Evolutionary conservation across 2,888 invertebrate genomes (phyloP).

Genomic region (Trissonchulus latispiculum): DNA sequence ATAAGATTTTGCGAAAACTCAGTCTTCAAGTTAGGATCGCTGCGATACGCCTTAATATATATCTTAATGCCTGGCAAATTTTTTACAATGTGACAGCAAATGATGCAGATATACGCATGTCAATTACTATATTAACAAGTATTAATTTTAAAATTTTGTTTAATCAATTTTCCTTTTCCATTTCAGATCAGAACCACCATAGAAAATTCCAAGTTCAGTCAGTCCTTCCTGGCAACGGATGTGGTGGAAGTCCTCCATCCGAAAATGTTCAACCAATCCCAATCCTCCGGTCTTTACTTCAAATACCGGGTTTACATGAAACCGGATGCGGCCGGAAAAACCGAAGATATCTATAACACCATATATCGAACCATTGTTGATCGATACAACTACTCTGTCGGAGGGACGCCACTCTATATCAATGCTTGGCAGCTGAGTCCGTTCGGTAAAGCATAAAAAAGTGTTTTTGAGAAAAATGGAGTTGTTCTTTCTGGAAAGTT

Average conservation of each 20-base stretch:
- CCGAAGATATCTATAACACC: constrained; percentile 36
- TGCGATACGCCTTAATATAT: no score
- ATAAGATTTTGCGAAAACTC: no score
- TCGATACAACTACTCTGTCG: constrained; percentile 20
- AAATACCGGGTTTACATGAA: constrained; percentile 36
- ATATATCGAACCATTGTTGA: constrained; percentile 30
- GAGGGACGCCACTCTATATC: constrained; percentile 27
- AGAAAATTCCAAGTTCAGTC: constrained; percentile 27
- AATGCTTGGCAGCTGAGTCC: constrained; percentile 35
- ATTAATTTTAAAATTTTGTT: constrained; percentile 30
- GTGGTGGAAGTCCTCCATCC: constrained; percentile 41
- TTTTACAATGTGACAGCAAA: no score
- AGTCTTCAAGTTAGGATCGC: no score
- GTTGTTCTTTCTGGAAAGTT: no score
- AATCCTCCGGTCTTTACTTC: constrained; percentile 40
- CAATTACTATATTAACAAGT: no score
- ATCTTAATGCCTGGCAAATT: no score
- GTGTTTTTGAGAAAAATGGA: no score
- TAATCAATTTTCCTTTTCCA: neutral
- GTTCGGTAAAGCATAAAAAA: no score
- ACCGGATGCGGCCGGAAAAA: constrained; percentile 20
- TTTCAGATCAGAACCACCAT: constrained; percentile 30
- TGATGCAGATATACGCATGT: no score
- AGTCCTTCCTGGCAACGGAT: constrained; percentile 35
- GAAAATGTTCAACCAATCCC: constrained; percentile 39